These are phyloP conservation scores for Coremacera marginata DNA, from an alignment of 2,888 invertebrate species.

Conservation along the genomic window DNA sequence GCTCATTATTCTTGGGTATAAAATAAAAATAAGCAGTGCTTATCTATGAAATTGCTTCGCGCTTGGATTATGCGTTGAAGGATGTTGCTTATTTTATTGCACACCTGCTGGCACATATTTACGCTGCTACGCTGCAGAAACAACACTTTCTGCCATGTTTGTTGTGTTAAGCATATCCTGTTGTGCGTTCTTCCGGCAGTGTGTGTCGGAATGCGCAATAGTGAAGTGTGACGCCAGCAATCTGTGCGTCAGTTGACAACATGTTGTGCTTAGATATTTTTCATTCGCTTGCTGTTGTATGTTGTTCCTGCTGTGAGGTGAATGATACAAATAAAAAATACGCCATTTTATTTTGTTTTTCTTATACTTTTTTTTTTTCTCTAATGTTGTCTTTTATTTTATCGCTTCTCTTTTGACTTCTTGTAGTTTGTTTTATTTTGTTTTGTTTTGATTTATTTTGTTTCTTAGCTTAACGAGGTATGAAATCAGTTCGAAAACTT, in stretches of 20 bases:
- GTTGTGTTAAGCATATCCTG: constrained; percentile 22
- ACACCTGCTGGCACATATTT: constrained; percentile 4
- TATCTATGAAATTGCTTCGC: neutral
- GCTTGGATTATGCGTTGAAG: neutral
- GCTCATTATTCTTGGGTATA: neutral
- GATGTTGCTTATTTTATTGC: constrained; percentile 6
- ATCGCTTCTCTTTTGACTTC: constrained; percentile 21
- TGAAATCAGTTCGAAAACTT: constrained; percentile 35
- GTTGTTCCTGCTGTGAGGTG: neutral
- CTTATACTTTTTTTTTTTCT: neutral
- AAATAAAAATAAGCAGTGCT: neutral
- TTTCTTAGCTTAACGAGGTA: constrained; percentile 26
- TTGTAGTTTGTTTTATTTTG: neutral
- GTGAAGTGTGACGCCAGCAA: neutral
- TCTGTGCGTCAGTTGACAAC: neutral
- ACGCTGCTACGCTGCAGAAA: neutral
- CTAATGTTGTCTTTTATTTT: neutral
- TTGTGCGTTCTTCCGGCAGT: constrained; percentile 1
- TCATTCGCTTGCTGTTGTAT: neutral
- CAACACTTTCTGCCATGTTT: neutral
- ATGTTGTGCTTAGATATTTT: neutral
- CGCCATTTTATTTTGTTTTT: constrained; percentile 1
- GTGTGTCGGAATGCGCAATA: neutral
- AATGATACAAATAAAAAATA: neutral
- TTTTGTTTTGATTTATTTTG: neutral